Evolutionary conservation across 2,888 invertebrate genomes (phyloP), one percentile per base, ranked within the genome.

Genomic region (Hemaris fuciformis): DNA sequence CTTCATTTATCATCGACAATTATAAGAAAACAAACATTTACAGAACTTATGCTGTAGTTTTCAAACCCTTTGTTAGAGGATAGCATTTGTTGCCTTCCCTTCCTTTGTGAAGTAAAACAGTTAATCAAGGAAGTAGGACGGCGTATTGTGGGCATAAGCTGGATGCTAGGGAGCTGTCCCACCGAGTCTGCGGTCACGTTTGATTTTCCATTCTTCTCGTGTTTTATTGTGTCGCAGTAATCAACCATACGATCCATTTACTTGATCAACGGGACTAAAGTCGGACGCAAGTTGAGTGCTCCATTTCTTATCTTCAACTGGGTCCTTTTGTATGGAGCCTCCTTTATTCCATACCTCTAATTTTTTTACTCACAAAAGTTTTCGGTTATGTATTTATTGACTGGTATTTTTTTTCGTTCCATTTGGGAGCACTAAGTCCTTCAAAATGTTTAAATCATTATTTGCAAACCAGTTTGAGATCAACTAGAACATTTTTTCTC

Each of bases 241-340:
- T 76, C 75, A 75, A 60, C 67, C 64, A 62, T 71, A 66, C 65
- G 65, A 70, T 69, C 73, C 78, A 76, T 77, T 76, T 75, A 73
- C 66, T 62, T 77, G 74, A 75, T 77, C 75, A 74, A 58, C 53
- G 48, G 46, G 20, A 18, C 18, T 57, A 53, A 8, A 53, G 23
- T 42, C n/a, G 46, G n/a, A 25, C 23, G n/a, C 23, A 6, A 46
- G n/a, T 13, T 1, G 5, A 31, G 10, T 18, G 53, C 5, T 48
- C 25, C 48, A 22, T 46, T 46, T 38, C 4, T n/a, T 13, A 38
- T 38, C 13, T 2, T 38, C 38, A n/a, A n/a, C n/a, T n/a, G n/a
- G n/a, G n/a, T n/a, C n/a, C n/a, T n/a, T n/a, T n/a, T n/a, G n/a
- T n/a, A n/a, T n/a, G n/a, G n/a, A n/a, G n/a, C n/a, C n/a, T n/a